phyloP scores from a whole-genome alignment of 2,113 vertebrate species.

The Tupaia chinensis region DNA sequence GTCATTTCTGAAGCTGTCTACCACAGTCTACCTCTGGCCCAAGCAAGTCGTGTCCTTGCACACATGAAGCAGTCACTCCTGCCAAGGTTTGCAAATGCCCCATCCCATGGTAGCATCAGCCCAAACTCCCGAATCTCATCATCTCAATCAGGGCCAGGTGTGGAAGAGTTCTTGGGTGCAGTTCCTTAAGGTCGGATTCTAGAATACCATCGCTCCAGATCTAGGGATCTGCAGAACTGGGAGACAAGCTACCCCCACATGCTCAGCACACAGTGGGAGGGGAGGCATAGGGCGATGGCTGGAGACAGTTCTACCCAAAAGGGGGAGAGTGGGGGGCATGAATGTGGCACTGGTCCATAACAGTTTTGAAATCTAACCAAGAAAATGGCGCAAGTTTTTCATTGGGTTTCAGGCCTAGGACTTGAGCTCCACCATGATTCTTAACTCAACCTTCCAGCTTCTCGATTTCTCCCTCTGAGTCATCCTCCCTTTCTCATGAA shows the following conservation, averaged over 20 bases:
- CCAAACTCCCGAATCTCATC: neutral
- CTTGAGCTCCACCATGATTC: neutral
- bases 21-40: neutral
- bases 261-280: too few relatives aligned
- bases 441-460: neutral
- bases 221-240: neutral
- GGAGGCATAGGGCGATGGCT: neutral
- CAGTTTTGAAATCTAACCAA: conserved; percentile 28
- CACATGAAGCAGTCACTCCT: neutral
- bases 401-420: neutral
- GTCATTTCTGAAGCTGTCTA: neutral
- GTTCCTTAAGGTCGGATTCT: neutral
- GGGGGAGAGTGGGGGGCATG: rapidly evolving
- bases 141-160: neutral
- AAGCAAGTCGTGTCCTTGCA: neutral
- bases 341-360: neutral
- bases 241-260: neutral
- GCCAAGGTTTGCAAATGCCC: neutral
- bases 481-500: neutral
- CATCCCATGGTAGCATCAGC: neutral
- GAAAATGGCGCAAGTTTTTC: neutral
- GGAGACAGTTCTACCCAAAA: neutral
- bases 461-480: neutral
- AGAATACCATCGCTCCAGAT: neutral
- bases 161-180: neutral